Conservation (phyloP, 2,797 vertebrate genomes). For the Myotis daubentonii region DNA sequence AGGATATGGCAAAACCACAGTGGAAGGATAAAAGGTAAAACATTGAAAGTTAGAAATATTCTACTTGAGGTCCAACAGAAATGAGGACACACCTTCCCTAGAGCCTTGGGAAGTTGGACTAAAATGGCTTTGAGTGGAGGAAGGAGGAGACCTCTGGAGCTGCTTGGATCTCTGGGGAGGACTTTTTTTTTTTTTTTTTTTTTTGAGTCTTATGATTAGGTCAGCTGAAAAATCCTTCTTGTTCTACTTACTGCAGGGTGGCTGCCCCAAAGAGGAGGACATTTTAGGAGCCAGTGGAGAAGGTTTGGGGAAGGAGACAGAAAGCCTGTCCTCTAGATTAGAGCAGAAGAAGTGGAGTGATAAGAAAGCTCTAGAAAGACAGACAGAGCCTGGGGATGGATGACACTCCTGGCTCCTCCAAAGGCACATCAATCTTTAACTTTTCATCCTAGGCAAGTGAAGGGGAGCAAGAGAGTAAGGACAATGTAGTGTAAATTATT, state of each 20-base stretch:
- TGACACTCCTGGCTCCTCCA: conserved; percentile 9
- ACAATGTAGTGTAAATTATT: conserved; percentile 65
- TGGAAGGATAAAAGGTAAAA: background rate
- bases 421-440: conserved; percentile 47
- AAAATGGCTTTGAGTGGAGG: background rate
- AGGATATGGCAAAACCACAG: background rate
- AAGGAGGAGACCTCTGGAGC: background rate
- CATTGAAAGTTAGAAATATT: background rate
- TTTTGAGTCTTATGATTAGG: background rate
- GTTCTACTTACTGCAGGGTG: background rate
- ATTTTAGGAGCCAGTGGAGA: background rate
- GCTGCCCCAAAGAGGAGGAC: background rate
- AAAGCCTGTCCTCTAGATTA: background rate
- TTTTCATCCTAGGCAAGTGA: conserved; percentile 65
- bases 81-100: background rate
- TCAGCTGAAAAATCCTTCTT: background rate
- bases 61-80: background rate
- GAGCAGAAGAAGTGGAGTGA: background rate
- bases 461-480: conserved; percentile 65
- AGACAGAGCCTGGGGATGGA: background rate
- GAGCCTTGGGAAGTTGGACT: background rate
- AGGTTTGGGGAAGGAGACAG: background rate
- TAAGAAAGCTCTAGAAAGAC: background rate
- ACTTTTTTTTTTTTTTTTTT: background rate
- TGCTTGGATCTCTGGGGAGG: background rate